Evolutionary conservation across 1,140 invertebrate species (phyloP).

Genomic region (Mactra quadrangularis): DNA sequence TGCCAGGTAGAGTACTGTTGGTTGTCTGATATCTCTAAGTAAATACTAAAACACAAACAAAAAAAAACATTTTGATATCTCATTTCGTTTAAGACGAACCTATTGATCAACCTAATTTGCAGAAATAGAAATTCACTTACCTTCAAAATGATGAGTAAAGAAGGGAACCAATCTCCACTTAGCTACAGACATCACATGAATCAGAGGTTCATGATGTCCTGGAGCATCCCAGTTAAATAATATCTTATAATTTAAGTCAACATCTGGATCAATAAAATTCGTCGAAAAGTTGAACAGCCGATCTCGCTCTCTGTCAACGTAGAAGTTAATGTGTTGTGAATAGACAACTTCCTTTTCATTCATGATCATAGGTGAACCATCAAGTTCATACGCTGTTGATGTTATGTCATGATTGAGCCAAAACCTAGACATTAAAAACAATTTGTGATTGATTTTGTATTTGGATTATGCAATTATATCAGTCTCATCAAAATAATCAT

Average conservation of each 20-base stretch:
- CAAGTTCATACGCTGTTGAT: not conserved
- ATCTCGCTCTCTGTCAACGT: not conserved
- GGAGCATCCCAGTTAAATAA: slow-evolving; percentile 22
- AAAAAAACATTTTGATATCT: too few species aligned
- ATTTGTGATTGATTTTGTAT: too few species aligned
- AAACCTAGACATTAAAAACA: not conserved
- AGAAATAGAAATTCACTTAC: too few species aligned
- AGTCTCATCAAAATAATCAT: too few species aligned
- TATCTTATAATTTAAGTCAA: not conserved
- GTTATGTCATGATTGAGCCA: not conserved
- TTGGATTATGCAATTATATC: too few species aligned
- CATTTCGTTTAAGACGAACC: too few species aligned
- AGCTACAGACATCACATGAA: not conserved
- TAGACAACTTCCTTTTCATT: not conserved
- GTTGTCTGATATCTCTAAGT: too few species aligned
- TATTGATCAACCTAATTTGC: too few species aligned
- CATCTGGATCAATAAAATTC: not conserved
- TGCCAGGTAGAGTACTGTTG: too few species aligned
- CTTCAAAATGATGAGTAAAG: slow-evolving; percentile 6
- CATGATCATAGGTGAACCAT: not conserved
- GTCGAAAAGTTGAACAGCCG: not conserved
- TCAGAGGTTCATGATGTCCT: slow-evolving; percentile 5
- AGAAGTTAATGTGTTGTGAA: not conserved
- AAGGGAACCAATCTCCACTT: not conserved
- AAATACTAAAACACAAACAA: too few species aligned